Conservation (phyloP, 1,140 invertebrate species). For the Pogonomyrmex barbatus region DNA sequence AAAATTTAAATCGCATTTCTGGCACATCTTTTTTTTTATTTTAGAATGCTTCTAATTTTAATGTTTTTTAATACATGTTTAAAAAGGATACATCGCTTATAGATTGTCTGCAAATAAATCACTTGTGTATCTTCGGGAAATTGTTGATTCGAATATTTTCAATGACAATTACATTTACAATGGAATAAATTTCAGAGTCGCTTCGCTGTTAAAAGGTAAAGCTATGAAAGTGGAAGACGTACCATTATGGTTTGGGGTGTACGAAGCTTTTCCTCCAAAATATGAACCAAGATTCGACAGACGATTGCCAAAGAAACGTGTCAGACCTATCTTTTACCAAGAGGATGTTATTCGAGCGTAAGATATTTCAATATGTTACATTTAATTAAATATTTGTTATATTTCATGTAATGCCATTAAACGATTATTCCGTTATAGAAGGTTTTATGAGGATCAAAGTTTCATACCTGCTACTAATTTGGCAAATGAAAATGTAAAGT, state of each 20-base stretch:
- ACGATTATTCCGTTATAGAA: constrained; percentile 84
- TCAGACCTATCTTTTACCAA: constrained; percentile 92
- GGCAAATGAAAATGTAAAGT: constrained; percentile 82
- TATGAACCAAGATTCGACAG: constrained; percentile 91
- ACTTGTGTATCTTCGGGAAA: neutral
- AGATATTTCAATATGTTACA: constrained; percentile 76
- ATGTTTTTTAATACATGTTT: too few species aligned
- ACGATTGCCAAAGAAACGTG: constrained; percentile 86
- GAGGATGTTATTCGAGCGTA: constrained; percentile 96
- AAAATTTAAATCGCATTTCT: neutral
- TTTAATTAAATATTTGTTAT: neutral
- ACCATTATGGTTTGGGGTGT: constrained; percentile 96
- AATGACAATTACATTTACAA: constrained; percentile 3
- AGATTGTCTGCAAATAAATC: too few species aligned
- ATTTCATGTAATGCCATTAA: neutral
- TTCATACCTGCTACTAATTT: constrained; percentile 86
- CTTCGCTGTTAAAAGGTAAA: constrained; percentile 91
- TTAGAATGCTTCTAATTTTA: too few species aligned
- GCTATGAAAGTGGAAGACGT: constrained; percentile 92
- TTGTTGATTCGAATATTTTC: neutral
- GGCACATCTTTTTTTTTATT: too few species aligned
- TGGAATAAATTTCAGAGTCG: constrained; percentile 87
- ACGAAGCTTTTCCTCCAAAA: constrained; percentile 94
- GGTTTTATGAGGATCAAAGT: constrained; percentile 88
- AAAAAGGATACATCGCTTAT: too few species aligned